phyloP scores from a whole-genome alignment of 2,797 vertebrate species.

The Sebastes kiyomatsui region DNA sequence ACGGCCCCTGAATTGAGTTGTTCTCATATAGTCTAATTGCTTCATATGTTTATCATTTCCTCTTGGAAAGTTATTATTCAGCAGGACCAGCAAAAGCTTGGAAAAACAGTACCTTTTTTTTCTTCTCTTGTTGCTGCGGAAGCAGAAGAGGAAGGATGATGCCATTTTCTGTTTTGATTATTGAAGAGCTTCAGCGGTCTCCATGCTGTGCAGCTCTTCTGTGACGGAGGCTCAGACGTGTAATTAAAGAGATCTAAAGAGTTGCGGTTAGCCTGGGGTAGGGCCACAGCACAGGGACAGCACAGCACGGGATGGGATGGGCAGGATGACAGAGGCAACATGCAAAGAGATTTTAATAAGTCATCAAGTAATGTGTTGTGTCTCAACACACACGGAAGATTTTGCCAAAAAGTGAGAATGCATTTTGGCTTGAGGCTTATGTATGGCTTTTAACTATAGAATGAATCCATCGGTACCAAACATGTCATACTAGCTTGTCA shows the following conservation, averaged over 20 bases:
- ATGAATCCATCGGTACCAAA: no score
- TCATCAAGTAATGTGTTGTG: neutral
- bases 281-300: slow-evolving; percentile 17
- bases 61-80: slow-evolving; percentile 35
- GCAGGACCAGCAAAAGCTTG: slow-evolving; percentile 15
- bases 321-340: slow-evolving; percentile 2
- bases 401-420: neutral
- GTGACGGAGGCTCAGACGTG: slow-evolving; percentile 34
- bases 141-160: slow-evolving; percentile 26
- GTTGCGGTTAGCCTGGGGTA: neutral
- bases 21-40: slow-evolving; percentile 30
- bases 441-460: neutral
- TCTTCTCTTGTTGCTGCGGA: neutral
- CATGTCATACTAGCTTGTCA: no score
- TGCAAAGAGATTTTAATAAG: neutral
- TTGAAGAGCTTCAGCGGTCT: slow-evolving; percentile 7
- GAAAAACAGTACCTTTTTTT: neutral
- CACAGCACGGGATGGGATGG: neutral
- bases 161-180: slow-evolving; percentile 38
- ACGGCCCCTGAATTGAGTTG: slow-evolving; percentile 1
- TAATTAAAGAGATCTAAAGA: slow-evolving; percentile 52
- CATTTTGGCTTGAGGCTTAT: neutral
- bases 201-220: slow-evolving; percentile 18
- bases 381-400: neutral
- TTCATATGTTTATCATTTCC: slow-evolving; percentile 63